phyloP scores from a whole-genome alignment of 1,140 invertebrate genomes.

The Bombus breviceps region DNA sequence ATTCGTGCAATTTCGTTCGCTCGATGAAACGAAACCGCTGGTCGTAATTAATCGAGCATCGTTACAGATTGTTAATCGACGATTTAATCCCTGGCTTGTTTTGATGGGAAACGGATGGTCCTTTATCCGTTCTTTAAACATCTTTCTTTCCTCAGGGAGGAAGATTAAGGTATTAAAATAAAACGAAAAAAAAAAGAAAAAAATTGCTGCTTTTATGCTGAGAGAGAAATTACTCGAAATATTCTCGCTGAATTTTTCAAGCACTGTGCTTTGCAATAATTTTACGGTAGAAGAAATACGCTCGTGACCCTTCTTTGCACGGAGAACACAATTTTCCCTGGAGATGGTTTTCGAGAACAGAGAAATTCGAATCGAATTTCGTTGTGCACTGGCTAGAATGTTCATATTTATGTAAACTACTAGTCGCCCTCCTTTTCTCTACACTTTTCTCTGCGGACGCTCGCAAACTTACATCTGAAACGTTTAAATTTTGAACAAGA shows the following conservation, averaged over 20 bases:
- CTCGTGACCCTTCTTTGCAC: neutral
- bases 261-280: neutral
- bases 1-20: constrained; percentile 17
- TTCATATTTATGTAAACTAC: constrained; percentile 7
- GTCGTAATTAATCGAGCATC: constrained; percentile 7
- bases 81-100: neutral
- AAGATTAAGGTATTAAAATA: neutral
- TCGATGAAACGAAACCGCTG: constrained; percentile 30
- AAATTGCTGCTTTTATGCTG: neutral
- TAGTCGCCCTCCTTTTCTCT: too few relatives aligned
- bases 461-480: too few relatives aligned
- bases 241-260: neutral
- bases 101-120: neutral
- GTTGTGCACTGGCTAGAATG: neutral
- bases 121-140: neutral
- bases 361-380: constrained; percentile 11
- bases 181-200: neutral
- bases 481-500: constrained; percentile 14
- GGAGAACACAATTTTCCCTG: neutral
- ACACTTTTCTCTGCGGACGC: too few relatives aligned
- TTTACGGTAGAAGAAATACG: neutral
- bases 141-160: neutral
- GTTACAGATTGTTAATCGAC: constrained; percentile 13
- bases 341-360: neutral
- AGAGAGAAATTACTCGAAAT: neutral